Conservation (phyloP, 2,797 vertebrate genomes). For the Esox masquinongy region DNA sequence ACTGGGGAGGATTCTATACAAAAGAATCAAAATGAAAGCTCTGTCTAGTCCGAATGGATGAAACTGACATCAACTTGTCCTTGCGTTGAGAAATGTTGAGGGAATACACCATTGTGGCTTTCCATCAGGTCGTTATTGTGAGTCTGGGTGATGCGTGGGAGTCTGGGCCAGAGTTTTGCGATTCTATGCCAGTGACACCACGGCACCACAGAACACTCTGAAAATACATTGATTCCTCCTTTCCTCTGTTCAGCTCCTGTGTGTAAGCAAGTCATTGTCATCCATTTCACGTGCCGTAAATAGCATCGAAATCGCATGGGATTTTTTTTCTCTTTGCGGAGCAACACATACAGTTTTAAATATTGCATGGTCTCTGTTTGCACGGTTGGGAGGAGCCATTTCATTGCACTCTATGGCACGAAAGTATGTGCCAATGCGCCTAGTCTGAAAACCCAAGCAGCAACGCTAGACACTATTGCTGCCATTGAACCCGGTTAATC, state of each 20-base stretch:
- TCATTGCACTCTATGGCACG: slow-evolving; percentile 25
- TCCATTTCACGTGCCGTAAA: slow-evolving; percentile 39
- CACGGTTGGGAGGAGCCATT: slow-evolving; percentile 58
- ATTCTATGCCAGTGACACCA: background rate
- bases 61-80: background rate
- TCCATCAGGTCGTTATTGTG: background rate
- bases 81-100: background rate
- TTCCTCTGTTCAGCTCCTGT: slow-evolving; percentile 17
- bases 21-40: too few relatives aligned
- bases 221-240: slow-evolving; percentile 18
- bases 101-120: background rate
- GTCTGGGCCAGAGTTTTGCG: too few relatives aligned
- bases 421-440: slow-evolving; percentile 6
- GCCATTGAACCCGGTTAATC: background rate
- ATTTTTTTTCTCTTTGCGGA: slow-evolving; percentile 35
- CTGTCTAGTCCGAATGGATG: too few relatives aligned
- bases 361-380: slow-evolving; percentile 71
- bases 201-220: background rate
- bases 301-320: slow-evolving; percentile 12
- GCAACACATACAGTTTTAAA: slow-evolving; percentile 55
- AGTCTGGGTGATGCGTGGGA: background rate
- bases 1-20: too few relatives aligned
- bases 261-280: slow-evolving; percentile 26
- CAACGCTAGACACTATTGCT: slow-evolving; percentile 2
- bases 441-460: slow-evolving; percentile 9